phyloP scores from a whole-genome alignment of 2,113 vertebrate species.

The Lepus timidus region DNA sequence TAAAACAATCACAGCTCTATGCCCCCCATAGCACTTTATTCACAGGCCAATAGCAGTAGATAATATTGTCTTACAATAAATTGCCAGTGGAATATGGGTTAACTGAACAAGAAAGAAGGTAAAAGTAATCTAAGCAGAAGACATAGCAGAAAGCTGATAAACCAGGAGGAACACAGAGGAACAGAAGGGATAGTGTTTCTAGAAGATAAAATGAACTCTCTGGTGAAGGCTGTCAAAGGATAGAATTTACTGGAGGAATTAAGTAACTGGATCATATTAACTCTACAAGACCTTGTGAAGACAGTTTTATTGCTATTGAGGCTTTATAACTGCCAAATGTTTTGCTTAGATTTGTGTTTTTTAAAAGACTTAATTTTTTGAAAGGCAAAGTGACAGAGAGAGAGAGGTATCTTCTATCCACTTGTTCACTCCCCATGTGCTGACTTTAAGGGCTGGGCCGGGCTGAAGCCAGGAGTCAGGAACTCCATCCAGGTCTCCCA shows the following conservation, averaged over 20 bases:
- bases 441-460: too few species aligned
- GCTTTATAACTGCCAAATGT: neutral
- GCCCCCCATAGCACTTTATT: neutral
- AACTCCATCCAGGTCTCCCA: too few species aligned
- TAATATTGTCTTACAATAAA: slow-evolving; percentile 5
- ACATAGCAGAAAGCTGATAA: neutral
- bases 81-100: slow-evolving; percentile 21
- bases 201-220: slow-evolving; percentile 1
- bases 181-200: neutral
- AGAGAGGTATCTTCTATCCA: too few species aligned
- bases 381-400: too few species aligned
- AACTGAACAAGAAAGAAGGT: neutral
- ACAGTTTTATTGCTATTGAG: slow-evolving; percentile 21
- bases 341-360: slow-evolving; percentile 29
- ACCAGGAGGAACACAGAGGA: neutral
- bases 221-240: neutral
- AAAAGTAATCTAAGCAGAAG: neutral
- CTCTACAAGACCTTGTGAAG: neutral
- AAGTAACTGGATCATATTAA: neutral
- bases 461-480: too few species aligned
- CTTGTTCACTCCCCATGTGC: too few species aligned
- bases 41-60: neutral
- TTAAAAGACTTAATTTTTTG: neutral
- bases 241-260: neutral
- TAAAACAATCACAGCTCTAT: neutral